Conservation (phyloP, 2,113 vertebrate species). For the Siphamia tubifer region DNA sequence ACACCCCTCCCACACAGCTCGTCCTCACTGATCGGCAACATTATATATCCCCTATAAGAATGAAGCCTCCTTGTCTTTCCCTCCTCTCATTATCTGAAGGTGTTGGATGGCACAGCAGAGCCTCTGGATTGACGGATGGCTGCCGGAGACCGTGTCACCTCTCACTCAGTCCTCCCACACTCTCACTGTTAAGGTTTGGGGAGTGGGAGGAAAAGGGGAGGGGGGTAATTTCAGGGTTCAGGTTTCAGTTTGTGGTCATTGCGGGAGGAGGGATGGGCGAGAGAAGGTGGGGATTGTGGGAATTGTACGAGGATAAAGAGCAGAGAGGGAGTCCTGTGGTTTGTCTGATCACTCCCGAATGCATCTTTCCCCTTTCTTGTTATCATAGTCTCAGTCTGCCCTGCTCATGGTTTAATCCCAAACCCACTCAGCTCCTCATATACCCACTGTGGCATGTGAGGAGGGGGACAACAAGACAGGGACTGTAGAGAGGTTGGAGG, state of each 20-base stretch:
- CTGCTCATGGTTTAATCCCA: conserved; percentile 60
- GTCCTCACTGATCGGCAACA: conserved; percentile 32
- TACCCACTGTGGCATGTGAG: conserved; percentile 7
- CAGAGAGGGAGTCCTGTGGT: conserved; percentile 65
- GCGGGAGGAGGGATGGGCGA: conserved; percentile 53
- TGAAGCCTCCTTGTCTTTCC: conserved; percentile 52
- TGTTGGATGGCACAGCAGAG: conserved; percentile 53
- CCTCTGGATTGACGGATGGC: conserved; percentile 39
- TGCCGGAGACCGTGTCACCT: conserved; percentile 31
- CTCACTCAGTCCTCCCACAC: conserved; percentile 53
- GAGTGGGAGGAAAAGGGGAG: not conserved
- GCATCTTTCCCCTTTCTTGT: conserved; percentile 63
- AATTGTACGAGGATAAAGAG: conserved; percentile 68
- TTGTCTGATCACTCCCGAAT: conserved; percentile 60
- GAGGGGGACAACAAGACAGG: conserved; percentile 49
- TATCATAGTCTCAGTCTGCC: conserved; percentile 41
- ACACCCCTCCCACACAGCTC: conserved; percentile 7
- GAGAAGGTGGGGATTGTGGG: conserved; percentile 68
- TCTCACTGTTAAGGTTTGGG: conserved; percentile 42
- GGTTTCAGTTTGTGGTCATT: conserved; percentile 76
- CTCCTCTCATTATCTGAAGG: conserved; percentile 45
- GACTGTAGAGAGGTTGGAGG: conserved; percentile 53
- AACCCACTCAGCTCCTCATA: conserved; percentile 20
- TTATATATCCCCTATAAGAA: conserved; percentile 50
- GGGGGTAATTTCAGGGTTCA: conserved; percentile 73